These are phyloP conservation scores for Tenthredo distinguenda DNA, from an alignment of 2,888 invertebrate species.

Conservation along the genomic window DNA sequence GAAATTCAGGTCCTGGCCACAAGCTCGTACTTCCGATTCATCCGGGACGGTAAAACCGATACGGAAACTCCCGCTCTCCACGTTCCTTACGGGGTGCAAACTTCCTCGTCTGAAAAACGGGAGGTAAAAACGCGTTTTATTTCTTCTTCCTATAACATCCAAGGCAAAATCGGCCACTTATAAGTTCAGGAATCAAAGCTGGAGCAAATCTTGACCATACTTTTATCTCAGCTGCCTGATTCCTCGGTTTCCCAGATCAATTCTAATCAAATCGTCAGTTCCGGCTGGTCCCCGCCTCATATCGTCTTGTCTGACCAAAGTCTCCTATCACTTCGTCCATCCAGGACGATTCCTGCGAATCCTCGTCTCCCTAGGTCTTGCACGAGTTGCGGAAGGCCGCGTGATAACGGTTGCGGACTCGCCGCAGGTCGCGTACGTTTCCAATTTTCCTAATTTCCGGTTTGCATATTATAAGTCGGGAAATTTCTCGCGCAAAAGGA, in stretches of 20 bases:
- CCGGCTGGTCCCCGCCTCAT: slow-evolving; percentile 18
- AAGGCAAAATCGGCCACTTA: no score
- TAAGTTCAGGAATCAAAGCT: no score
- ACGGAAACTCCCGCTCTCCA: not conserved
- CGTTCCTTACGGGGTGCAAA: not conserved
- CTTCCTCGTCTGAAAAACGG: not conserved
- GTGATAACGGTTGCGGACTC: not conserved
- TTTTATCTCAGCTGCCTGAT: not conserved
- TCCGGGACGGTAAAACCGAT: not conserved
- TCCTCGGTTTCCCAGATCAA: not conserved
- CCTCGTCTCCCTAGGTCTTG: slow-evolving; percentile 25
- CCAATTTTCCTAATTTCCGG: not conserved
- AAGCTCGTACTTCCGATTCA: slow-evolving; percentile 58
- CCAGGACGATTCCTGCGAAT: slow-evolving; percentile 4
- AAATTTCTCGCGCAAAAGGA: not conserved
- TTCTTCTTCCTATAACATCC: no score
- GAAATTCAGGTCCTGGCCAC: slow-evolving; percentile 60
- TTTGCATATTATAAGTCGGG: not conserved
- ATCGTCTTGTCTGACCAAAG: slow-evolving; percentile 37
- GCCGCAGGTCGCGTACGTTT: slow-evolving; percentile 33
- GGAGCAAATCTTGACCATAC: not conserved
- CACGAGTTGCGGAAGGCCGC: slow-evolving; percentile 20
- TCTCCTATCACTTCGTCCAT: slow-evolving; percentile 25
- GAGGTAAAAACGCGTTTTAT: slow-evolving; percentile 12
- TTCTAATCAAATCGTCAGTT: not conserved